phyloP scores from a whole-genome alignment of 2,888 invertebrate genomes.

The Megaustenia siamemsis region DNA sequence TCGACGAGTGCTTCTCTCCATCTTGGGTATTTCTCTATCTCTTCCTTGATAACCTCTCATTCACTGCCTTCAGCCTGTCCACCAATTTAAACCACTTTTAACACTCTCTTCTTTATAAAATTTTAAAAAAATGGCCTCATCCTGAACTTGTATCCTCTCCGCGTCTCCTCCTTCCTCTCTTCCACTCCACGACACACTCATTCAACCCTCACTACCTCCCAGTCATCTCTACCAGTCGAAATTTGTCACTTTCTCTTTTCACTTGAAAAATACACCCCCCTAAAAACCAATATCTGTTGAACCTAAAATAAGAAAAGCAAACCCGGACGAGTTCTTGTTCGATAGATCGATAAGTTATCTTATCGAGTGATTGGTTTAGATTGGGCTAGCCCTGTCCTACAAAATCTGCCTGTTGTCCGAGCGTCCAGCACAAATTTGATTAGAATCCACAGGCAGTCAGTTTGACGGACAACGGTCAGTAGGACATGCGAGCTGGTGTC shows the following conservation, averaged over 20 bases:
- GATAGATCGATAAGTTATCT: slow-evolving; percentile 26
- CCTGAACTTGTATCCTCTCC: too few relatives aligned
- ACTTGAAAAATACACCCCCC: background rate
- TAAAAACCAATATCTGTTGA: slow-evolving; percentile 14
- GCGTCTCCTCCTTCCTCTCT: too few relatives aligned
- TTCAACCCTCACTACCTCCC: background rate
- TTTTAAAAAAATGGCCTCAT: too few relatives aligned
- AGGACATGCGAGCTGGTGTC: background rate
- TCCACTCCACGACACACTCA: background rate
- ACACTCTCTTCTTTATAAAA: too few relatives aligned
- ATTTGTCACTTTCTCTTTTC: background rate
- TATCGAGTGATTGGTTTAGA: slow-evolving; percentile 35
- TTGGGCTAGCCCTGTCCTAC: slow-evolving; percentile 12
- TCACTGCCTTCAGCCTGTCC: too few relatives aligned
- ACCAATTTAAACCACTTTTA: too few relatives aligned
- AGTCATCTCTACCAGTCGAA: too few relatives aligned
- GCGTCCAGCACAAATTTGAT: slow-evolving; percentile 28
- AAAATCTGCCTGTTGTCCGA: slow-evolving; percentile 31
- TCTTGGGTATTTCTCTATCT: too few relatives aligned
- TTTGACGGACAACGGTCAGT: background rate
- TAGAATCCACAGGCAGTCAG: background rate
- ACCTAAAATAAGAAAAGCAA: background rate
- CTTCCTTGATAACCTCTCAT: too few relatives aligned
- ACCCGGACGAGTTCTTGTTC: background rate
- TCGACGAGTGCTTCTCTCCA: too few relatives aligned